Base-by-base conservation (phyloP, 2,888 invertebrate species). In the Drosophila maculinotata region DNA sequence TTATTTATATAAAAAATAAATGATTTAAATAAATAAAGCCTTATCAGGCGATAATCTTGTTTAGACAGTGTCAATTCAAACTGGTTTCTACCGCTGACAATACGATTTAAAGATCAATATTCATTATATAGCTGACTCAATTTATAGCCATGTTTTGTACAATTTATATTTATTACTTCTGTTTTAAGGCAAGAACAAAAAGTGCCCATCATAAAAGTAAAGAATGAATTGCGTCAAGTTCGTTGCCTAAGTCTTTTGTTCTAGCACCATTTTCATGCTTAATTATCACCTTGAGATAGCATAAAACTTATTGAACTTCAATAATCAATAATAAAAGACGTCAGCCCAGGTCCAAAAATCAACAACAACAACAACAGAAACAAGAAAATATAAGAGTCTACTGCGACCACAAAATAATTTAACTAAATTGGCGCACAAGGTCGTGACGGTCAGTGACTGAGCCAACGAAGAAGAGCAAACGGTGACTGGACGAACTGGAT, bases 211-310 rank as follows among this genome's bases (percentile, higher is more conserved):
- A 53, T 42, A 53, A 52, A 53, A 23, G 3, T 45, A 36, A 23
- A 10, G 31, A 36, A 8, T 30, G 9, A 7, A 2, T 9, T 14
- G 20, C 30, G 33, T 26, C 63, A 69, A 74, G 89, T 88, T 88
- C 59, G 78, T 62, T 49, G 69, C 65, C 69, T 69, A 79, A 89
- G 82, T 89, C 88, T 80, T 89, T 89, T 79, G 84, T 86, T 80
- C 73, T 78, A 78, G 17, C 52, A n/a, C 20, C 33, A 62, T 84
- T 87, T 63, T 44, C 47, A 77, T 65, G 67, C 64, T 63, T 74
- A 74, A 62, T 45, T 49, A 62, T 69, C 53, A 68, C 82, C 79
- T 85, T 81, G 72, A 41, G 28, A 36, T 36, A 17, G 45, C 57
- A 67, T 56, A 49, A 69, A 72, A 69, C 64, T 69, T 62, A 72